Evolutionary conservation across 2,888 invertebrate species (phyloP), one percentile per base, ranked within the genome.

Genomic region (Mystacides longicornis): DNA sequence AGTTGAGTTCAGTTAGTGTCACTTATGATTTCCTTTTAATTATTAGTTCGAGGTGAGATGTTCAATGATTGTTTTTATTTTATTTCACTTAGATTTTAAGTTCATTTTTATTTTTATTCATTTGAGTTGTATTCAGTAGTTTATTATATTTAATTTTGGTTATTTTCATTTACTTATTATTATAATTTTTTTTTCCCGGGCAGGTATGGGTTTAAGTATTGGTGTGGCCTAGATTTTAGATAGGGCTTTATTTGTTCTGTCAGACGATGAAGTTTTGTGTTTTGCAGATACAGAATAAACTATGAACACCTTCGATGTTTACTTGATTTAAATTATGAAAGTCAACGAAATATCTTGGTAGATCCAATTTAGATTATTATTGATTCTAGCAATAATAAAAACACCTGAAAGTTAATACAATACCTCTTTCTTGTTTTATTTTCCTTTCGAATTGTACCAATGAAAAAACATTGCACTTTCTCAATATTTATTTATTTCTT

Each of bases 271-370:
- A 45, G 3, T 22, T 21, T 47, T 37, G 37, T 37, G 37, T 37
- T 37, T n/a, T n/a, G n/a, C n/a, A n/a, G n/a, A 46, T 22, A 52
- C 59, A 55, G 56, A 58, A 57, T 55, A 45, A 55, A 58, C 55
- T 53, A 55, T n/a, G n/a, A 49, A 55, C 37, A 55, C 58, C 75
- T 77, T 75, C 73, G 73, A 62, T 62, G 60, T 72, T 74, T 73
- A 71, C 72, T 73, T 73, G 72, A 73, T 71, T 74, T 74, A 69
- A 71, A 70, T 72, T 72, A 74, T 74, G 69, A 71, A 70, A 73
- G 76, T 77, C 77, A 77, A 77, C 77, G 77, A 77, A 77, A 77
- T 77, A 77, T 77, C 77, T 74, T 77, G 66, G 75, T 77, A 77
- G 77, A 74, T 74, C 73, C 74, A 75, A 75, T 61, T 61, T 63